Percentiles rank a stretch among this genome's conserved stretches.
Conservation (phyloP, 2,888 invertebrate species). For the Hipparchia semele region DNA sequence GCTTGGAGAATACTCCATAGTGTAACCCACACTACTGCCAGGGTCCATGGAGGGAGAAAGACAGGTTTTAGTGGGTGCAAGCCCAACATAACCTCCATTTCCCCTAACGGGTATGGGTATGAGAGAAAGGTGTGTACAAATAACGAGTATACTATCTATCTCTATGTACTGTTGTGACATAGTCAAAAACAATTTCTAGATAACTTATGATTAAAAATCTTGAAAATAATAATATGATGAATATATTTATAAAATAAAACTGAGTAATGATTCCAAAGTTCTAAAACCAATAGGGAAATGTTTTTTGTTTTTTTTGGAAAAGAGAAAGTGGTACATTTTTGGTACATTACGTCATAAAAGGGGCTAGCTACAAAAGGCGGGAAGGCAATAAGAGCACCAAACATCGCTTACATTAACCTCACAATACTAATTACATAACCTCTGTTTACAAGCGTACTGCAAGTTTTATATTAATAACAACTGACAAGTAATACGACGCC, state of each 20-base stretch:
- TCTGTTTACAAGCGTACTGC: slow-evolving; percentile 56
- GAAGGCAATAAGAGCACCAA: slow-evolving; percentile 51
- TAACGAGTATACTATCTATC: too few relatives aligned
- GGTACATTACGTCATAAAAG: slow-evolving; percentile 69
- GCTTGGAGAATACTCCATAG: too few relatives aligned
- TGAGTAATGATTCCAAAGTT: background rate
- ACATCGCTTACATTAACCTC: slow-evolving; percentile 39
- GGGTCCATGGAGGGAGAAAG: too few relatives aligned
- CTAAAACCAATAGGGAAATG: background rate
- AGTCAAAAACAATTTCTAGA: too few relatives aligned
- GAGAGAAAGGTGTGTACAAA: too few relatives aligned
- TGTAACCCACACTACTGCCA: too few relatives aligned
- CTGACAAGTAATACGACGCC: slow-evolving; percentile 55
- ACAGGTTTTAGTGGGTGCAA: too few relatives aligned
- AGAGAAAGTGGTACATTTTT: slow-evolving; percentile 66
- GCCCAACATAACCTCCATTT: too few relatives aligned
- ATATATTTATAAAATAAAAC: background rate
- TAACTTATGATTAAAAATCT: too few relatives aligned
- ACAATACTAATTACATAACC: slow-evolving; percentile 52
- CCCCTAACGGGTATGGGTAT: too few relatives aligned
- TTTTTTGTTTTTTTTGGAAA: slow-evolving; percentile 19
- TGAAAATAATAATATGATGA: too few relatives aligned
- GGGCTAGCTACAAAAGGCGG: slow-evolving; percentile 64
- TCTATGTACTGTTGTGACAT: too few relatives aligned
- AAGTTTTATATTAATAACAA: slow-evolving; percentile 40